Percentiles rank a stretch among this genome's conserved stretches.
These are phyloP conservation scores for Coelopa frigida DNA, from an alignment of 1,140 invertebrate species.

Conservation along the genomic window DNA sequence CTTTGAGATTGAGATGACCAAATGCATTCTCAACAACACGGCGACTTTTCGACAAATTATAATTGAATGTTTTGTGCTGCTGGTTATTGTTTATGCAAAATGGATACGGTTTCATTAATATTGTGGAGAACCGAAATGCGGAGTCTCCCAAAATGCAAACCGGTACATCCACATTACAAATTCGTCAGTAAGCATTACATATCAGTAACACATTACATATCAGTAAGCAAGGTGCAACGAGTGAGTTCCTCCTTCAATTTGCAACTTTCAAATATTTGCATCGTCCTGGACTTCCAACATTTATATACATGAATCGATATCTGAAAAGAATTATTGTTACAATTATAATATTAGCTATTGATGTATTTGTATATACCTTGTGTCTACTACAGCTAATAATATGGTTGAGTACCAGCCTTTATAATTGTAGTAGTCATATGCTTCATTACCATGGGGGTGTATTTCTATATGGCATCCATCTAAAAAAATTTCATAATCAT, in stretches of 20 bases:
- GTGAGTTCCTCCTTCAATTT: constrained; percentile 1
- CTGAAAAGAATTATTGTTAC: neutral
- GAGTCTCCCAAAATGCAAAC: constrained; percentile 6
- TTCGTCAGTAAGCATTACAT: too few relatives aligned
- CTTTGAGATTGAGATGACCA: constrained; percentile 10
- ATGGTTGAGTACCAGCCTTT: constrained; percentile 12
- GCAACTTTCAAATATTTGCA: constrained; percentile 8
- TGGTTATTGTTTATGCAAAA: neutral
- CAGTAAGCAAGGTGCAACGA: neutral
- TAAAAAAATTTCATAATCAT: constrained; percentile 6
- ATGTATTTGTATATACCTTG: neutral
- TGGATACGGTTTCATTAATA: constrained; percentile 9
- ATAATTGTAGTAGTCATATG: constrained; percentile 8
- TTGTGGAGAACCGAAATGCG: constrained; percentile 6
- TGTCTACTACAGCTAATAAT: constrained; percentile 9
- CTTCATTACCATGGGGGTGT: neutral
- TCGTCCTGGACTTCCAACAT: constrained; percentile 5
- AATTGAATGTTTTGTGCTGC: constrained; percentile 5
- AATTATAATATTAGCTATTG: neutral
- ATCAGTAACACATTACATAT: too few relatives aligned
- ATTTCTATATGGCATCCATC: constrained; percentile 14
- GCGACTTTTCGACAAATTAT: constrained; percentile 6
- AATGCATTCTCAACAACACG: constrained; percentile 11
- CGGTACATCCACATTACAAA: constrained; percentile 4
- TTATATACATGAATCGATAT: constrained; percentile 10